Conservation (phyloP, 2,888 invertebrate genomes). For the Rhaphigaster nebulosa region DNA sequence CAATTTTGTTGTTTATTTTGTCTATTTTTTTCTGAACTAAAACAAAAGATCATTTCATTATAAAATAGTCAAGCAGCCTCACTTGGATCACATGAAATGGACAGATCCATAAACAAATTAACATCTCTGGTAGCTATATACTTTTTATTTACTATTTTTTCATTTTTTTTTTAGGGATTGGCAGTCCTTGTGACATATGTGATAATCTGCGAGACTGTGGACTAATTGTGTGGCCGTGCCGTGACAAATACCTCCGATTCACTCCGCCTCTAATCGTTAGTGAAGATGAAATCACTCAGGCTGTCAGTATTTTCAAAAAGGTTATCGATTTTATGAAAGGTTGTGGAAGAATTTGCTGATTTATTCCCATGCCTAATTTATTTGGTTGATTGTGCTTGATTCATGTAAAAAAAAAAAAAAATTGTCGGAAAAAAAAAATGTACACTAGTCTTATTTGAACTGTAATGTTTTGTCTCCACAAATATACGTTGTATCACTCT, state of each 20-base stretch:
- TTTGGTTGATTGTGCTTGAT: not conserved
- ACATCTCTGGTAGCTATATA: not conserved
- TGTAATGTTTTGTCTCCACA: not conserved
- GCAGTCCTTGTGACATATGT: slow-evolving; percentile 62
- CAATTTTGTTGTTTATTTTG: too few relatives aligned
- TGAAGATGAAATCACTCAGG: slow-evolving; percentile 64
- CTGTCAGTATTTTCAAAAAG: slow-evolving; percentile 63
- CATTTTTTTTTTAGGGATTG: slow-evolving; percentile 60
- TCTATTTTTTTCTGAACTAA: too few relatives aligned
- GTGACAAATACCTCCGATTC: slow-evolving; percentile 61
- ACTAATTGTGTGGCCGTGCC: slow-evolving; percentile 63
- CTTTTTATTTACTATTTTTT: not conserved
- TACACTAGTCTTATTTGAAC: not conserved
- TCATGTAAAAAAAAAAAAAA: not conserved
- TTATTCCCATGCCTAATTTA: not conserved
- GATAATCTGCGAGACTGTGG: slow-evolving; percentile 63
- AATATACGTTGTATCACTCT: not conserved
- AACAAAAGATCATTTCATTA: too few relatives aligned
- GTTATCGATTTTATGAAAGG: slow-evolving; percentile 64
- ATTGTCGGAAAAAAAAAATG: not conserved
- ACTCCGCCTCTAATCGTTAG: slow-evolving; percentile 61
- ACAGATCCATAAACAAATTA: not conserved
- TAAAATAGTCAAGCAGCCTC: too few relatives aligned
- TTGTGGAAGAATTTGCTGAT: slow-evolving; percentile 61
- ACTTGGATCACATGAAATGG: too few relatives aligned